Evolutionary conservation across 2,888 invertebrate species (phyloP), one percentile per base, ranked within the genome.

Genomic region (Dexiosoma caninum): DNA sequence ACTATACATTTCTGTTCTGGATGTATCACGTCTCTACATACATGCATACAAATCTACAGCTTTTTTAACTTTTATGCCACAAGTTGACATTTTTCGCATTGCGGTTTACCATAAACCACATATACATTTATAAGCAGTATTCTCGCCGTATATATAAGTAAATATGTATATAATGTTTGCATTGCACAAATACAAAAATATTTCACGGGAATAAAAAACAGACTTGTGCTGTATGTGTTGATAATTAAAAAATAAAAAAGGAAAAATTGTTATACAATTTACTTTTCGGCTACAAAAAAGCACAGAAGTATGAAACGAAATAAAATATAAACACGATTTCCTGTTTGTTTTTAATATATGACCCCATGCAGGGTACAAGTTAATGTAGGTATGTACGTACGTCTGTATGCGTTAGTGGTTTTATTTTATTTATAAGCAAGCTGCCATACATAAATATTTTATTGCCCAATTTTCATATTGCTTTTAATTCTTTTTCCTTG

Each of bases 81-180:
- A 86, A 87, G 88, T 88, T 88, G 88, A 88, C 88, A 88, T 87
- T 88, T 89, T 88, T 89, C 88, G 89, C 89, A 88, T 87, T 89
- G 89, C 89, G 88, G 89, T 88, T 88, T 87, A 87, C 87, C 87
- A 88, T 88, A 88, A 89, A 88, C 87, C 87, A 87, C 74, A 78
- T 67, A 70, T 49, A 67, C 76, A 72, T 77, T 49, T 70, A 42
- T 40, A 64, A 64, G 69, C 74, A 49, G 51, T 53, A 51, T 60
- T 67, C 30, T n/a, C 12, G n/a, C 6, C n/a, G 49, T 42, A 30
- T 57, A 46, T 51, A 21, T 2, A 30, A 35, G 37, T 19, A 10
- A 16, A 59, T 19, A 69, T n/a, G 51, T 21, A 14, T n/a, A 59
- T 21, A 14, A 27, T 55, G 40, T 35, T 35, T 32, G 10, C 2